A percentile compares a stretch with the other conserved stretches of the same genome.
Conservation (phyloP, 2,113 vertebrate genomes). For the Pholis gunnellus region DNA sequence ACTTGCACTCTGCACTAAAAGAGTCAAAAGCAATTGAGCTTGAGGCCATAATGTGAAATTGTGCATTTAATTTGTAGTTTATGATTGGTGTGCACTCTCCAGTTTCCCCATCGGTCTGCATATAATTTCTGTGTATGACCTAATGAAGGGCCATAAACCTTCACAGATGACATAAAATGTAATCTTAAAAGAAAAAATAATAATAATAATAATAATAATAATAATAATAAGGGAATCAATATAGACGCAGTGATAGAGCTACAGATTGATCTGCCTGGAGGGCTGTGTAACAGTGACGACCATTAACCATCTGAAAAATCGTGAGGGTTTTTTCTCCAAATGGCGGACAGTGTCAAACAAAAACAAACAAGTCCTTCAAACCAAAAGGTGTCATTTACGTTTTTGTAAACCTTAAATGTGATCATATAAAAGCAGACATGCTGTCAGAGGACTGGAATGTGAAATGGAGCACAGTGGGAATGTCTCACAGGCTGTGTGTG, state of each 20-base stretch:
- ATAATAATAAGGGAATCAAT: conserved; percentile 27
- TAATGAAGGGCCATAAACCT: conserved; percentile 33
- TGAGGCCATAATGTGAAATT: conserved; percentile 57
- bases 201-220: background rate
- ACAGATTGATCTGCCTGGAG: conserved; percentile 21
- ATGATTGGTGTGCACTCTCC: conserved; percentile 32
- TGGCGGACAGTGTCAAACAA: conserved; percentile 33
- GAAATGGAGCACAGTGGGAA: conserved; percentile 78
- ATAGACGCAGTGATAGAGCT: background rate
- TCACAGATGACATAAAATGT: conserved; percentile 42
- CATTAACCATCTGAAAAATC: conserved; percentile 32
- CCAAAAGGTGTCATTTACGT: conserved; percentile 64
- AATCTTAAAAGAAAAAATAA: background rate
- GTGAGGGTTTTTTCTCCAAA: conserved; percentile 14
- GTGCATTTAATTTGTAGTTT: conserved; percentile 61
- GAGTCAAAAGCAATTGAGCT: conserved; percentile 57
- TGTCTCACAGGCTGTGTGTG: conserved; percentile 67
- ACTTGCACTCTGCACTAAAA: conserved; percentile 42
- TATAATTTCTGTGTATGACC: conserved; percentile 32
- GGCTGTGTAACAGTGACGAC: conserved; percentile 6
- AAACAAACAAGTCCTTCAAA: conserved; percentile 65
- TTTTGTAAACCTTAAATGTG: conserved; percentile 70
- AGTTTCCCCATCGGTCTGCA: conserved; percentile 33
- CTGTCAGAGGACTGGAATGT: conserved; percentile 83
- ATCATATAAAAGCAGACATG: conserved; percentile 84